Conservation (phyloP, 2,113 vertebrate genomes). For the Zosterops hypoxanthus region DNA sequence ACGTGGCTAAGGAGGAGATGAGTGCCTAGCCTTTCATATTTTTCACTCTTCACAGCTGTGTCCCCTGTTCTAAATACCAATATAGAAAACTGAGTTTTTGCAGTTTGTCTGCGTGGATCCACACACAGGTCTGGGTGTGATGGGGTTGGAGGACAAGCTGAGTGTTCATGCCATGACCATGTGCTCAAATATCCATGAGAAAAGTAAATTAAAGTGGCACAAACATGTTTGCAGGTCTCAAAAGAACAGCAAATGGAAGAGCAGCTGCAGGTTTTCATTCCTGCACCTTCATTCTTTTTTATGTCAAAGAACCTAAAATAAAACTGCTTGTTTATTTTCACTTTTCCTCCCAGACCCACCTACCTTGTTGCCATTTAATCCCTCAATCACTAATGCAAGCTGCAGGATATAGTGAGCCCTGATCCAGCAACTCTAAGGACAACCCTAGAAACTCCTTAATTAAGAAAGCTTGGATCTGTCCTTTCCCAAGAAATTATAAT, state of each 20-base stretch:
- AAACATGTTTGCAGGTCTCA: fast-evolving
- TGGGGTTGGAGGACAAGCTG: neutral
- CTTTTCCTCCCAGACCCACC: neutral
- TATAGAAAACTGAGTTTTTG: neutral
- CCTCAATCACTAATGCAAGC: neutral
- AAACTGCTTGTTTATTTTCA: neutral
- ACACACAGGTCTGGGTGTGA: neutral
- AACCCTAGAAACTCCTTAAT: neutral
- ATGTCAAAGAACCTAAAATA: neutral
- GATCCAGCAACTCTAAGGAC: neutral
- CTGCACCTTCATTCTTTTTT: neutral
- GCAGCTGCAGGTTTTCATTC: neutral
- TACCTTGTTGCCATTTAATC: neutral
- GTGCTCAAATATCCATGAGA: neutral
- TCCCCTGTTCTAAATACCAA: neutral
- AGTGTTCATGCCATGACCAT: neutral
- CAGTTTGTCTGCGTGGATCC: neutral
- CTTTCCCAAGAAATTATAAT: neutral
- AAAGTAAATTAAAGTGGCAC: fast-evolving
- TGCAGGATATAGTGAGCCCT: neutral
- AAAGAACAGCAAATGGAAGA: neutral
- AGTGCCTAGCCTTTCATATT: neutral
- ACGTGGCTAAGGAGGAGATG: neutral
- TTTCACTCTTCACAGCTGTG: neutral
- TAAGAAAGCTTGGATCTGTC: neutral